A percentile compares a stretch with the other conserved stretches of the same genome.
Conservation (phyloP, 2,888 invertebrate genomes). For the Embidobia sp. region DNA sequence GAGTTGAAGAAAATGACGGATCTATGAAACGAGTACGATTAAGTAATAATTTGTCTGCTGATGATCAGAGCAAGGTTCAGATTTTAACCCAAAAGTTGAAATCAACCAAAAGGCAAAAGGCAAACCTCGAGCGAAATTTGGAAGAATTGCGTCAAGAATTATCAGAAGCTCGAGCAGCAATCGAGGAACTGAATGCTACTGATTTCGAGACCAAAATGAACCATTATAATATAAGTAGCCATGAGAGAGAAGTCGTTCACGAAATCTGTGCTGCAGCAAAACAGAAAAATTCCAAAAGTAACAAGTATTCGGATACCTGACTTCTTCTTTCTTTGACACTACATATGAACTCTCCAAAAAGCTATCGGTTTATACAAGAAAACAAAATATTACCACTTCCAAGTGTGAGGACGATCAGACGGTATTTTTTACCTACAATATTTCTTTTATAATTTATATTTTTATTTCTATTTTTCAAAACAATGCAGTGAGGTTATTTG, state of each 20-base stretch:
- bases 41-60: background rate
- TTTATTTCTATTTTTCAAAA: no score
- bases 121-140: background rate
- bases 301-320: no score
- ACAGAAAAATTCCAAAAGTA: no score
- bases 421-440: no score
- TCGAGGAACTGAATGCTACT: background rate
- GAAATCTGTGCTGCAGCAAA: no score
- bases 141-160: background rate
- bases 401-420: no score
- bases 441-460: no score
- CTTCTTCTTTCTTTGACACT: no score
- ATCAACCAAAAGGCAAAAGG: background rate
- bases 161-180: background rate
- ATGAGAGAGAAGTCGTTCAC: slow-evolving; percentile 2
- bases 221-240: background rate
- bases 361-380: no score
- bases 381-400: no score
- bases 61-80: background rate
- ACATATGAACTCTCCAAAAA: no score
- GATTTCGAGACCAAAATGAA: background rate
- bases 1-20: background rate
- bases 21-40: background rate
- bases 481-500: no score
- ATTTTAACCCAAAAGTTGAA: background rate